phyloP scores from a whole-genome alignment of 2,888 invertebrate species.

The Drosophila demipolita region DNA sequence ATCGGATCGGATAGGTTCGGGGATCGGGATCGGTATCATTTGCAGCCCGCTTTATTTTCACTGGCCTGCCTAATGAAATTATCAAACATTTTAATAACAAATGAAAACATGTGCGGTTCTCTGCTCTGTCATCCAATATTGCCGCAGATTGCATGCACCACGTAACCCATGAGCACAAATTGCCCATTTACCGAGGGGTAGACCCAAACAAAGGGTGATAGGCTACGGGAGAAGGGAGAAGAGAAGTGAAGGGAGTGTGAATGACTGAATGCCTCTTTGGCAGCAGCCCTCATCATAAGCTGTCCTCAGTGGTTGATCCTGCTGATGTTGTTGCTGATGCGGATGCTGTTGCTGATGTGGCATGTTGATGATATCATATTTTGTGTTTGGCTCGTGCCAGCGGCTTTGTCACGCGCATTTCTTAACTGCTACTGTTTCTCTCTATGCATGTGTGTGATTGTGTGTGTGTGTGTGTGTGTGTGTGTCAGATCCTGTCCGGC shows the following conservation, averaged over 20 bases:
- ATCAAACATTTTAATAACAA: slow-evolving; percentile 84
- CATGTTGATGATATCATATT: slow-evolving; percentile 57
- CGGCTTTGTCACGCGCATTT: slow-evolving; percentile 68
- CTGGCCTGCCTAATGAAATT: slow-evolving; percentile 79
- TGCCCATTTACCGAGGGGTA: slow-evolving; percentile 34
- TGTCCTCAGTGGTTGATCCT: slow-evolving; percentile 34
- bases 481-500: slow-evolving; percentile 14
- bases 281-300: slow-evolving; percentile 42
- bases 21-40: slow-evolving; percentile 2
- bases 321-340: neutral
- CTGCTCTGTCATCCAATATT: slow-evolving; percentile 4
- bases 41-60: slow-evolving; percentile 35
- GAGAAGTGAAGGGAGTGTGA: slow-evolving; percentile 5
- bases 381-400: slow-evolving; percentile 63
- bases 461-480: neutral
- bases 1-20: neutral
- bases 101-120: slow-evolving; percentile 83
- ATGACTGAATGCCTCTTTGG: neutral
- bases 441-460: neutral
- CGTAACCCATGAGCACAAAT: slow-evolving; percentile 28
- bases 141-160: slow-evolving; percentile 72
- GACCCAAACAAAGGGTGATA: slow-evolving; percentile 24
- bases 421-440: slow-evolving; percentile 2
- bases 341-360: slow-evolving; percentile 16
- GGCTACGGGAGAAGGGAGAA: neutral